Conservation (phyloP, 2,888 invertebrate genomes). For the Metalampra italica region DNA sequence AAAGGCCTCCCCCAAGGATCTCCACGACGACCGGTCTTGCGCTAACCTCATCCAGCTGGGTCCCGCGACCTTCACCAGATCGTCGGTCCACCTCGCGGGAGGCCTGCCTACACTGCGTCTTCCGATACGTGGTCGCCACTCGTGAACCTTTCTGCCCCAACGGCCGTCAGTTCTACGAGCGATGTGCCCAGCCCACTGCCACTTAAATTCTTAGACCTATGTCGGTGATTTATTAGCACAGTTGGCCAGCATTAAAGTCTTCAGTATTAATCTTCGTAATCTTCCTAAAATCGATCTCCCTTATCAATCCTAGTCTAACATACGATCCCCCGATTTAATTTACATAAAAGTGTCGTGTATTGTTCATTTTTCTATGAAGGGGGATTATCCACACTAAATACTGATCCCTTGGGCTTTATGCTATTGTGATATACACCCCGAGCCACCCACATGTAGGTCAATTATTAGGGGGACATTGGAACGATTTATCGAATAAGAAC, state of each 20-base stretch:
- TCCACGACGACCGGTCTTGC: no score
- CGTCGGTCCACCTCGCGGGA: no score
- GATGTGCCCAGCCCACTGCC: no score
- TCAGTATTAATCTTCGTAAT: constrained; percentile 35
- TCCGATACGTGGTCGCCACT: no score
- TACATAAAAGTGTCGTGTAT: constrained; percentile 66
- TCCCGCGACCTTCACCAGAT: no score
- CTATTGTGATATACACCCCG: constrained; percentile 43
- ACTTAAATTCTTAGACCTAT: no score
- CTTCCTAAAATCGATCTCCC: constrained; percentile 50
- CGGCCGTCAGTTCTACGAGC: no score
- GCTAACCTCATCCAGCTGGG: no score
- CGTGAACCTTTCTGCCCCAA: no score
- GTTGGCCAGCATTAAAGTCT: constrained; percentile 46
- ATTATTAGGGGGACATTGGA: constrained; percentile 27
- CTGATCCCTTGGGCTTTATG: constrained; percentile 59
- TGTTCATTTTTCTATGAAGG: constrained; percentile 71
- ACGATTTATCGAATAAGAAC: constrained; percentile 25
- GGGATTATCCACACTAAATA: constrained; percentile 68
- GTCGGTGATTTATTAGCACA: constrained; percentile 24
- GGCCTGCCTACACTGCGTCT: no score
- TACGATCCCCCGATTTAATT: constrained; percentile 66
- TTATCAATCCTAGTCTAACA: constrained; percentile 41
- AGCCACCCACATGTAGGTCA: constrained; percentile 37
- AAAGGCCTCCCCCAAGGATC: no score